Percentiles rank a stretch among this genome's conserved stretches.
Evolutionary conservation across 2,888 invertebrate species (phyloP).

Genomic region (Lycocerus yunnanus): DNA sequence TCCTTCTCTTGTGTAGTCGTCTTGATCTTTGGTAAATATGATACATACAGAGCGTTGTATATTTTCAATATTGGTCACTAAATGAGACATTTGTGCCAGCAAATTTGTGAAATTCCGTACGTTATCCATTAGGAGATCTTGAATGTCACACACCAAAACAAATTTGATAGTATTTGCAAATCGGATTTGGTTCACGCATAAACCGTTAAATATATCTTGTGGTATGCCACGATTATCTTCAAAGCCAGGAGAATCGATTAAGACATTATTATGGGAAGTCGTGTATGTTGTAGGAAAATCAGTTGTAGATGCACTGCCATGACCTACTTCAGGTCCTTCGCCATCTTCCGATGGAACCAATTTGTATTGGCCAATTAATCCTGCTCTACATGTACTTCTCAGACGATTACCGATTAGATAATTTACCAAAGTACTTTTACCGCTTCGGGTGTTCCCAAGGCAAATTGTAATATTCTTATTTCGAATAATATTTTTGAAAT

Average conservation of each 20-base stretch:
- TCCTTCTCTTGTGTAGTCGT: neutral
- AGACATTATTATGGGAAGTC: neutral
- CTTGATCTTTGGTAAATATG: constrained; percentile 12
- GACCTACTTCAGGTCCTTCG: neutral
- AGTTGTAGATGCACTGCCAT: neutral
- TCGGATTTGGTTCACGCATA: constrained; percentile 12
- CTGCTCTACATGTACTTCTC: neutral
- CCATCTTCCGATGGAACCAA: neutral
- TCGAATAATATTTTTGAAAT: neutral
- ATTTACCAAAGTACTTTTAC: constrained; percentile 15
- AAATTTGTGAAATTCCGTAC: constrained; percentile 3
- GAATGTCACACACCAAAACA: constrained; percentile 15
- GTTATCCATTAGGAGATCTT: constrained; percentile 4
- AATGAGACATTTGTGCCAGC: neutral
- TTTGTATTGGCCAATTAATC: neutral
- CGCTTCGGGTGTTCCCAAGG: constrained; percentile 14
- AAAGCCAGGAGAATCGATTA: constrained; percentile 15
- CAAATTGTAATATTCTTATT: constrained; percentile 6
- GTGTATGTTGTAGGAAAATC: neutral
- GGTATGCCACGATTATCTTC: constrained; percentile 18
- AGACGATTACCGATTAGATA: neutral
- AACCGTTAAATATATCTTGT: constrained; percentile 13
- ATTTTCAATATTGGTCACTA: constrained; percentile 7
- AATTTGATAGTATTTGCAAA: constrained; percentile 6
- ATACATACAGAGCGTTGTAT: neutral